Base-by-base conservation (phyloP, 2,113 vertebrate genomes). In the Malurus elegans region DNA sequence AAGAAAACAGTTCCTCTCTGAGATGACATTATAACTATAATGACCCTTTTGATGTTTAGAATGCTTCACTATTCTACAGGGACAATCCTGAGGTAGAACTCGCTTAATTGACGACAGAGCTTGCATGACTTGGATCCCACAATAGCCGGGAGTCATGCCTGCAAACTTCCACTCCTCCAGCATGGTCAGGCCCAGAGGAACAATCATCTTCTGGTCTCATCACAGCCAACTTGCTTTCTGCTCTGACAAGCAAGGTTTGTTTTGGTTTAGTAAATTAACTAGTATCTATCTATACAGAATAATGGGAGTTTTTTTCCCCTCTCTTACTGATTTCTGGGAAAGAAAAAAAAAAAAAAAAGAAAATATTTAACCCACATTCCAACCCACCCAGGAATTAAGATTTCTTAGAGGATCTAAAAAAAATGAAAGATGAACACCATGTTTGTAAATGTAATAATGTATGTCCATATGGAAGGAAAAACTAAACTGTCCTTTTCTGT, bases 381-480 rank as follows among this genome's bases (percentile, higher is more conserved):
- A 90, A 19, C 6, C 8, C 72, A 82, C n/a, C 9, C 13, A 93
- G n/a, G 60, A 79, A 65, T 79, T 64, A 88, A 75, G 42, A 64
- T 20, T 90, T 36, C 50, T 80, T 86, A 51, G 13, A 74, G 15
- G 25, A 38, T 73, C 71, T 90, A 73, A 75, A 38, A 51, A 36
- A 94, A 89, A 85, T 4, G 19, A 78, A 85, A 82, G 51, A 86
- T 48, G 29, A 90, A 73, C 64, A 92, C 70, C 64, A 60, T 83
- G 67, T 93, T 95, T 94, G 71, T 90, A 96, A 87, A 86, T 95
- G 67, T 45, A 96, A 67, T 79, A 94, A 82, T 40, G 72, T 72
- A 94, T 70, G 60, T 20, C 79, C 92, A 90, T 83, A 94, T 95
- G 90, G 75, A 96, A 71, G 40, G 64, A 94, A 66, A 64, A 92